Evolutionary conservation across 2,797 vertebrate species (phyloP), one percentile per base, ranked within the genome.

Genomic region (Clarias laeviceps): DNA sequence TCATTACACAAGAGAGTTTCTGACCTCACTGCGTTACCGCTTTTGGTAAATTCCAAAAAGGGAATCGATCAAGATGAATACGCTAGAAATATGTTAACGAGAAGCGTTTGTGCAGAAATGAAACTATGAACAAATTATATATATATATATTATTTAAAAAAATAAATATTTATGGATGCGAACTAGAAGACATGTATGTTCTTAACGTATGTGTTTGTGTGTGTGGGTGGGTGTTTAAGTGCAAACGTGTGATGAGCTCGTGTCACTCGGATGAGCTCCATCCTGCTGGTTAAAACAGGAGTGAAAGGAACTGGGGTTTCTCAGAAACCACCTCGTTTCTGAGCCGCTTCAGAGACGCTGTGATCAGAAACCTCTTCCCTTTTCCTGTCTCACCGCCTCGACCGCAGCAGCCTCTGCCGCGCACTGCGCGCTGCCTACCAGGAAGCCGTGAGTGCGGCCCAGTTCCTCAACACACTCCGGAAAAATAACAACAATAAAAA

Each of bases 311-410:
- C 24, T 54, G 64, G 81, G 59, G 73, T 84, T 88, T 89, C 85
- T 88, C 66, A 82, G 86, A 90, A 90, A 85, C 45, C 3, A 59
- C 77, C 68, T 88, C 62, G 59, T 74, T 88, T 87, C 82, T 87
- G 65, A 37, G 64, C 34, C 15, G 65, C 37, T 78, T 81, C 69
- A 86, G 83, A 83, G 64, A 66, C 29, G 57, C 37, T 68, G 56
- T 84, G 83, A 85, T 87, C 83, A 88, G 76, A 89, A 89, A 74
- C 79, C 20, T 88, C 86, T 89, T 89, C 87, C 85, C 82, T 81
- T 89, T 89, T 88, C 87, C 89, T 85, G 81, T 88, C 85, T 85
- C 83, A 76, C 72, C 37, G 32, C n/a, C 82, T 78, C 82, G 56
- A 88, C 85, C 87, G 57, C 84, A 88, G 56, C 82, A 56, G 80